Base-by-base conservation (phyloP, 2,888 invertebrate genomes). In the Drosophila prolongata region DNA sequence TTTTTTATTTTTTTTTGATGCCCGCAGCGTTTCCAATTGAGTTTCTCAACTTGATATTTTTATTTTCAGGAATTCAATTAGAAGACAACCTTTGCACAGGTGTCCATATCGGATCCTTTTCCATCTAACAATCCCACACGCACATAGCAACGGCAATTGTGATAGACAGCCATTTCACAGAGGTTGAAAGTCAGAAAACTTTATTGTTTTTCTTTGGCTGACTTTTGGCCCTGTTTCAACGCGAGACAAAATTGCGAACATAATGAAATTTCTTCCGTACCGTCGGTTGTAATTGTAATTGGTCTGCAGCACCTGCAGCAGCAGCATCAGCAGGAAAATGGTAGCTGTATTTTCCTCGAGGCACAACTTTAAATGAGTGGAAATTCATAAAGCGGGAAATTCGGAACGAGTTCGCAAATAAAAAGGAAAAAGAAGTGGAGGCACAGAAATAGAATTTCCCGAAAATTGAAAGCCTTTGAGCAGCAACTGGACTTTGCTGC, bases 201-300 rank as follows among this genome's bases (percentile, higher is more conserved):
- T 76, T 71, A 82, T 82, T 85, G 86, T 87, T 87, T 82, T 85
- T 79, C 80, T 72, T 81, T 53, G 46, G 46, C 80, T 77, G 75
- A 86, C 88, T 85, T 88, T 61, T 68, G 71, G 14, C n/a, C 16
- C 24, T 35, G 35, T 54, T 49, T 58, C 35, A 24, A 13, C 34
- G 49, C 27, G 57, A 38, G 50, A 42, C 54, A 59, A 85, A 79
- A 82, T 88, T 82, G 86, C 70, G 78, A 86, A 86, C 77, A 82
- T 82, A 82, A 88, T 82, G 83, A 82, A 79, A 86, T 82, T 88
- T 88, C 73, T 80, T 86, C 60, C 86, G 69, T 87, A 85, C 62
- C 75, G 64, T 56, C 79, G 69, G 75, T 75, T 88, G 55, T 88
- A 86, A 80, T 88, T 82, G 89, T 66, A 73, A 52, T 73, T 57